Evolutionary conservation across 2,113 vertebrate species (phyloP), one percentile per base, ranked within the genome.

Genomic region (Hippopotamus amphibius): DNA sequence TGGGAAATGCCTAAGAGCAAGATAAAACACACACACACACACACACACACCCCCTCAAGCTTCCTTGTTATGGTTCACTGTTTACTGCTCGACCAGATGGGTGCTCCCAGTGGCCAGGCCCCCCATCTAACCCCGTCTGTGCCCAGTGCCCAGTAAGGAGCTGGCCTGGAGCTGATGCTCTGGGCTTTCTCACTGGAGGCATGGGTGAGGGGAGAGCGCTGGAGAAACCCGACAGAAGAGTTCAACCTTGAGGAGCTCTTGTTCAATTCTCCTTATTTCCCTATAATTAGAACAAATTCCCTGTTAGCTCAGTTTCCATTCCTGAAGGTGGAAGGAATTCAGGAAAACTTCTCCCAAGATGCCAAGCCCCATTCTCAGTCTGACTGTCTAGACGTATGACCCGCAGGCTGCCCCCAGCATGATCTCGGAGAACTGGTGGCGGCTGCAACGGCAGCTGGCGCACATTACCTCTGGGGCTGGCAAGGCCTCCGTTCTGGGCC

Each of bases 291-390:
- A 96, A 96, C 94, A 95, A 97, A 97, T 96, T 96, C 94, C 74
- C 92, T 72, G n/a, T 93, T 90, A 97, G 97, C 65, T 96, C 94
- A 97, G 76, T 97, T 97, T 97, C 97, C 97, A 98, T 97, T 98
- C 92, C 92, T 21, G 26, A 95, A 96, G 96, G 95, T 97, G 95
- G 84, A 97, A 97, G 95, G 97, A 98, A 98, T 97, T 97, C 96
- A 97, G 97, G 92, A 97, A 97, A 98, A 97, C 61, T 77, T 98
- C 87, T 97, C 96, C 83, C 61, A 93, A 97, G 96, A 97, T 96
- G 97, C 95, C 1, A 14, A 97, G 92, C 53, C 68, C 88, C 41
- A 3, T 97, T 97, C 92, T 97, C 96, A 50, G 81, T 89, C 95
- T 95, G 84, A 84, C 96, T 97, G 97, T 97, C 97, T 97, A 97